These are phyloP conservation scores for Agrotis ipsilon DNA, from an alignment of 2,888 invertebrate species.

Conservation along the genomic window DNA sequence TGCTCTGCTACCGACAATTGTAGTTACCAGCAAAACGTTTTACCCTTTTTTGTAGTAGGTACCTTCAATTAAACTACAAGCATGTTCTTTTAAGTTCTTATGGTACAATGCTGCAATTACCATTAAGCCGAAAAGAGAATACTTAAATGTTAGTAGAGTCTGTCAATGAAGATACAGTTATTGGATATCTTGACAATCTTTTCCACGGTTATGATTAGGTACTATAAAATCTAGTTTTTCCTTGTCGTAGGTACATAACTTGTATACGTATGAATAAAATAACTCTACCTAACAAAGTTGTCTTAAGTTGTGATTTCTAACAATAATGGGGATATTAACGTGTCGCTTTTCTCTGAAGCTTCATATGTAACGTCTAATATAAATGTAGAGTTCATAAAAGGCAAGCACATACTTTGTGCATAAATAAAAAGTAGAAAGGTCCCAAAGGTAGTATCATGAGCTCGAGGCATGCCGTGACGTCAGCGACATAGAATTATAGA, in stretches of 20 bases:
- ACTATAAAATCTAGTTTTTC: not conserved
- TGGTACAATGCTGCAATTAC: slow-evolving; percentile 25
- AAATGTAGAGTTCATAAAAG: slow-evolving; percentile 24
- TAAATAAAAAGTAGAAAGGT: slow-evolving; percentile 67
- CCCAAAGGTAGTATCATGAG: slow-evolving; percentile 68
- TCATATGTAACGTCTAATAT: not conserved
- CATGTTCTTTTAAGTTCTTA: slow-evolving; percentile 31
- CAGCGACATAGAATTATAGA: slow-evolving; percentile 72
- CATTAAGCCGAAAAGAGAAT: not conserved
- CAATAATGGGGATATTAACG: too few relatives aligned
- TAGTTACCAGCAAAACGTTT: slow-evolving; percentile 52
- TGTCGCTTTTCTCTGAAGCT: not conserved
- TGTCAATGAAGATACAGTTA: not conserved
- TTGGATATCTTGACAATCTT: not conserved
- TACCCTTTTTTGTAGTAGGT: slow-evolving; percentile 42
- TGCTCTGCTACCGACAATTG: slow-evolving; percentile 72
- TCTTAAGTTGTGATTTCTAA: not conserved
- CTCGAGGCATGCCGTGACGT: slow-evolving; percentile 74
- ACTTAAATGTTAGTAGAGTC: not conserved
- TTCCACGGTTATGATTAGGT: not conserved
- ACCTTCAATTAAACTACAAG: slow-evolving; percentile 30
- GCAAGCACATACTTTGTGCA: slow-evolving; percentile 31
- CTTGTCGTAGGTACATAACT: not conserved
- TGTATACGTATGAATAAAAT: not conserved
- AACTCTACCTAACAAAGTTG: not conserved